Conservation (phyloP, 2,888 invertebrate species). For the Leptopilina syphax region DNA sequence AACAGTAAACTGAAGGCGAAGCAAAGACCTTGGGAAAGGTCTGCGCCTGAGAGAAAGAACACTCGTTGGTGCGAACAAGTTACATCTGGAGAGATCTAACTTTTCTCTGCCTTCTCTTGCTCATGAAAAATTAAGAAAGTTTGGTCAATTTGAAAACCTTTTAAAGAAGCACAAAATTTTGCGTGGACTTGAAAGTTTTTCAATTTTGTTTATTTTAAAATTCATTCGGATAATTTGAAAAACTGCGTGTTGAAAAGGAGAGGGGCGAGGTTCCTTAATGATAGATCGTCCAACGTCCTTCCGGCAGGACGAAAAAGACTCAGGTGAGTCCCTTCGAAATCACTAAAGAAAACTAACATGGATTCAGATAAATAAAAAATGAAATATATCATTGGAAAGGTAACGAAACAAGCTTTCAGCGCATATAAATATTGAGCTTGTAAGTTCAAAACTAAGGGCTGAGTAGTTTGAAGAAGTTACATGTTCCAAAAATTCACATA, state of each 20-base stretch:
- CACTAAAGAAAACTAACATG: too few species aligned
- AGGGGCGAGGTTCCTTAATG: too few species aligned
- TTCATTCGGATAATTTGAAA: not conserved
- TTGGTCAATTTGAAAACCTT: constrained; percentile 27
- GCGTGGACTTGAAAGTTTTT: not conserved
- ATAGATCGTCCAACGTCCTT: too few species aligned
- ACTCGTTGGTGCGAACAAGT: constrained; percentile 29
- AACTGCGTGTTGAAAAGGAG: not conserved
- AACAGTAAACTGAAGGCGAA: constrained; percentile 29
- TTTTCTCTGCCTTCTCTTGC: constrained; percentile 11
- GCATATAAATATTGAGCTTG: too few species aligned
- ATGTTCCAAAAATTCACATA: too few species aligned
- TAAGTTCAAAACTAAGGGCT: too few species aligned
- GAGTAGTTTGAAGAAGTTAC: too few species aligned
- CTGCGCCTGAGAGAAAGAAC: not conserved
- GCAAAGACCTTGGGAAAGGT: constrained; percentile 11
- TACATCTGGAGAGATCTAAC: constrained; percentile 2
- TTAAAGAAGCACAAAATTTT: constrained; percentile 4
- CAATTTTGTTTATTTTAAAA: constrained; percentile 15
- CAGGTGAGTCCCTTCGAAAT: too few species aligned
- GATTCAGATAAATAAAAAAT: too few species aligned
- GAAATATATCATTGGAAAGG: too few species aligned
- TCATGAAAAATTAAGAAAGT: constrained; percentile 28
- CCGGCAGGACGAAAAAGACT: too few species aligned
- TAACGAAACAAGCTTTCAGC: too few species aligned